A percentile compares a stretch with the other conserved stretches of the same genome.
Evolutionary conservation across 1,140 invertebrate species (phyloP).

Genomic region (Homalodisca vitripennis): DNA sequence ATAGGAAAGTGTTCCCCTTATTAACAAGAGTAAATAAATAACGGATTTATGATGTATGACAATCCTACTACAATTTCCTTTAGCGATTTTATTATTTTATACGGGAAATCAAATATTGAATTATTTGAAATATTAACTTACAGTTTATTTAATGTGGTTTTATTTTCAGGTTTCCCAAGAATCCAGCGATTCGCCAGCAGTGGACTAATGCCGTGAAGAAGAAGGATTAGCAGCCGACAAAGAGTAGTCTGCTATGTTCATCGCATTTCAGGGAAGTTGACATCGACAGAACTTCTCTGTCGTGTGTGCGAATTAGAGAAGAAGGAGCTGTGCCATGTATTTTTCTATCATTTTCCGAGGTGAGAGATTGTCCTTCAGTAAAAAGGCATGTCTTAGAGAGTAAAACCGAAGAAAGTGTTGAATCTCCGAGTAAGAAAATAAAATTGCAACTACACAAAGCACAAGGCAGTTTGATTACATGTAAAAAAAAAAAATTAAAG

Average conservation of each 20-base stretch:
- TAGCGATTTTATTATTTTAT: too few relatives aligned
- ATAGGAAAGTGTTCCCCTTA: too few relatives aligned
- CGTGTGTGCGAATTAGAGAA: constrained; percentile 31
- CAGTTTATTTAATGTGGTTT: too few relatives aligned
- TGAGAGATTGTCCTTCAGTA: constrained; percentile 17
- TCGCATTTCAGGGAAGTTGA: constrained; percentile 35
- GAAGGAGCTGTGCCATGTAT: constrained; percentile 34
- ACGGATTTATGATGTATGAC: too few relatives aligned
- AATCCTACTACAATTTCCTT: too few relatives aligned
- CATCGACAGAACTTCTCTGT: constrained; percentile 32
- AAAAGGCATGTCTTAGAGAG: too few relatives aligned
- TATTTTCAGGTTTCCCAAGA: constrained; percentile 33
- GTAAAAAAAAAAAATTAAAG: constrained; percentile 30
- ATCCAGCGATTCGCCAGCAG: constrained; percentile 15
- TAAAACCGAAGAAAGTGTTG: background rate
- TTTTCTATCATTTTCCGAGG: constrained; percentile 28
- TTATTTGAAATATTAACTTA: too few relatives aligned
- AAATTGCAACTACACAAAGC: constrained; percentile 3
- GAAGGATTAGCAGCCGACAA: constrained; percentile 28
- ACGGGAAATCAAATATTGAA: too few relatives aligned
- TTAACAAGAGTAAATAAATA: too few relatives aligned
- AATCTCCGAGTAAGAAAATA: constrained; percentile 23
- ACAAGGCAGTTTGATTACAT: constrained; percentile 4
- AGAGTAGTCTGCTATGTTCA: constrained; percentile 27
- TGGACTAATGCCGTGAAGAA: constrained; percentile 32